Evolutionary conservation across 2,113 vertebrate genomes (phyloP), one percentile per base, ranked within the genome.

Genomic region (Sialia sialis): DNA sequence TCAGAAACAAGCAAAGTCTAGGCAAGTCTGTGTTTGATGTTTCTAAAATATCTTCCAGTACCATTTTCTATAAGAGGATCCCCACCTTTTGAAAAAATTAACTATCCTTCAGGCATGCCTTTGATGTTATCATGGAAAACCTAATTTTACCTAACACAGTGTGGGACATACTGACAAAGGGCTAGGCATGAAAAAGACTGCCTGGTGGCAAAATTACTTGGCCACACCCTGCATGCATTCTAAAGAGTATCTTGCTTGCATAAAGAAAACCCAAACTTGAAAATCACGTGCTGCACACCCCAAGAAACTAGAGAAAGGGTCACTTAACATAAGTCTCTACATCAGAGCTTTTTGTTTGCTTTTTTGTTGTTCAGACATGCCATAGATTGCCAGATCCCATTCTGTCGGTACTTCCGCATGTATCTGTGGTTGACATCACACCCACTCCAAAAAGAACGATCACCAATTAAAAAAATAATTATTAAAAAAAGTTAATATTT

Each of bases 21-120:
- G 95, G 96, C 97, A 98, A 97, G 97, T 92, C 95, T 94, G 80
- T 91, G 88, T 98, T 97, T 98, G 97, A 98, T 97, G 97, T 98
- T 96, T 97, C 97, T 97, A 90, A 98, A 98, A 95, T 91, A 97
- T 96, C 87, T 95, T 92, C 94, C 95, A 95, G 92, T 96, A 48
- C 85, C 74, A 91, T 92, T 95, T 97, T 97, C 95, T 97, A 92
- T 34, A 96, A 92, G 89, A 96, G 68, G 94, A 97, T 97, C 87
- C 55, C 95, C 70, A 97, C 88, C 93, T 97, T 89, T 90, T 80
- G 89, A 94, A 97, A 97, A 97, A 96, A 94, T 91, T 95, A 97
- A 97, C 87, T 95, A 95, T 93, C 96, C 95, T 96, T 96, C 81
- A 97, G 97, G 97, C 96, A 97, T 91, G 94, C 59, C 97, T 98